Evolutionary conservation across 2,113 vertebrate species (phyloP).

Genomic region (Ancistrus triradiatus): DNA sequence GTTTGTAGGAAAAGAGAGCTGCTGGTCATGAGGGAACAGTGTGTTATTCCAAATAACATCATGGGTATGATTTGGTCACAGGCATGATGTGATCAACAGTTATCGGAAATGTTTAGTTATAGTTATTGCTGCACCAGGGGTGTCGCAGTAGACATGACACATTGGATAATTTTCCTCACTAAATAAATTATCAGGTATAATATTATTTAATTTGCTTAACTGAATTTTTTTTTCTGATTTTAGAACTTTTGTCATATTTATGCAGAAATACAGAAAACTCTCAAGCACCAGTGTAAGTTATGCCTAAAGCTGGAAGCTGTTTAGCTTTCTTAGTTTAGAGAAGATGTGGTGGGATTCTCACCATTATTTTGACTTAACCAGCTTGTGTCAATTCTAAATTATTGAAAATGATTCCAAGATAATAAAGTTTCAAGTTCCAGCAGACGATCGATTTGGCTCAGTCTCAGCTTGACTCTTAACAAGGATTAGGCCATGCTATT

Average conservation of each 20-base stretch:
- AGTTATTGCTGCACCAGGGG: too few species aligned
- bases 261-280: too few species aligned
- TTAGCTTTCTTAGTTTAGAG: background rate
- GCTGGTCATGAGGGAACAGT: too few species aligned
- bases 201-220: background rate
- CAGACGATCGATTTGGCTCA: constrained; percentile 45
- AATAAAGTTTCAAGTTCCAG: constrained; percentile 46
- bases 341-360: background rate
- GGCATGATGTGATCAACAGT: too few species aligned
- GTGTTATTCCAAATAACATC: too few species aligned
- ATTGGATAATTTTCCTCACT: too few species aligned
- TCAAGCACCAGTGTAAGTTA: background rate
- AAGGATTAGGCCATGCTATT: constrained; percentile 49
- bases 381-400: constrained; percentile 34
- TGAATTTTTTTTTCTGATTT: background rate
- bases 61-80: too few species aligned
- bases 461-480: constrained; percentile 46
- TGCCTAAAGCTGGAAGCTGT: background rate
- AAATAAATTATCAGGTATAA: too few species aligned
- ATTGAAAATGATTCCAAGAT: constrained; percentile 42
- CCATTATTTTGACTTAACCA: constrained; percentile 10
- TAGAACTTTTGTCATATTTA: too few species aligned
- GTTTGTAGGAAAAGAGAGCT: too few species aligned
- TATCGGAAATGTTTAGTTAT: too few species aligned
- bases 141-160: too few species aligned